Percentiles rank a stretch among this genome's conserved stretches.
These are phyloP conservation scores for Limnephilus lunatus DNA, from an alignment of 2,888 invertebrate species.

Conservation along the genomic window DNA sequence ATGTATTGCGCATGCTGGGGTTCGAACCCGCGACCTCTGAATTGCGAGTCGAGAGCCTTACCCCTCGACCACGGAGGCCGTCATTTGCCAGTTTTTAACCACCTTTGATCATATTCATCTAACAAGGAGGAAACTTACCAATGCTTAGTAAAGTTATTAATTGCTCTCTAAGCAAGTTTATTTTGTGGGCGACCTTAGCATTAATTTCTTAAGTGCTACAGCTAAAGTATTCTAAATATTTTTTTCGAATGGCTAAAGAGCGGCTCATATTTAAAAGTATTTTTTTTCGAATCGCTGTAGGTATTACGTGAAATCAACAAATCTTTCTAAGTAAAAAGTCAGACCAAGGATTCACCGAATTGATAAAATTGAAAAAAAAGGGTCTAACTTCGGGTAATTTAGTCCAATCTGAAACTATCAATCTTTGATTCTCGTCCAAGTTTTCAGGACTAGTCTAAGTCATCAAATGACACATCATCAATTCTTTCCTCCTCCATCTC, in stretches of 20 bases:
- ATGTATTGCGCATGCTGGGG: no score
- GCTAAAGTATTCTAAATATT: no score
- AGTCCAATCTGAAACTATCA: background rate
- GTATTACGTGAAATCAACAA: background rate
- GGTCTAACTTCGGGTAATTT: background rate
- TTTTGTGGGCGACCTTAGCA: background rate
- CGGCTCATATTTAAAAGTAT: background rate
- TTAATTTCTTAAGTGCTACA: background rate
- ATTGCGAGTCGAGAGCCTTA: no score
- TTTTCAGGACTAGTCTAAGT: conserved; percentile 7
- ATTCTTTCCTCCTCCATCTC: conserved; percentile 10
- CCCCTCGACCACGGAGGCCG: no score
- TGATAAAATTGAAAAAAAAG: background rate
- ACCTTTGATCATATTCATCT: no score
- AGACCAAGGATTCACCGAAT: background rate
- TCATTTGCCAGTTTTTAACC: no score
- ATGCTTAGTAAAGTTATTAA: no score
- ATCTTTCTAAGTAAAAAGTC: background rate
- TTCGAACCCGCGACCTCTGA: no score
- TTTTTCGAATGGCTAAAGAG: background rate
- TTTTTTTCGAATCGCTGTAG: background rate
- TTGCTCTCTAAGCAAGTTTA: background rate
- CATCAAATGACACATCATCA: conserved; percentile 42
- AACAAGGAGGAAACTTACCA: no score
- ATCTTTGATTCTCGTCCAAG: conserved; percentile 2